Percentiles rank a stretch among this genome's conserved stretches.
Evolutionary conservation across 2,113 vertebrate genomes (phyloP).

Genomic region (Casuarius casuarius): DNA sequence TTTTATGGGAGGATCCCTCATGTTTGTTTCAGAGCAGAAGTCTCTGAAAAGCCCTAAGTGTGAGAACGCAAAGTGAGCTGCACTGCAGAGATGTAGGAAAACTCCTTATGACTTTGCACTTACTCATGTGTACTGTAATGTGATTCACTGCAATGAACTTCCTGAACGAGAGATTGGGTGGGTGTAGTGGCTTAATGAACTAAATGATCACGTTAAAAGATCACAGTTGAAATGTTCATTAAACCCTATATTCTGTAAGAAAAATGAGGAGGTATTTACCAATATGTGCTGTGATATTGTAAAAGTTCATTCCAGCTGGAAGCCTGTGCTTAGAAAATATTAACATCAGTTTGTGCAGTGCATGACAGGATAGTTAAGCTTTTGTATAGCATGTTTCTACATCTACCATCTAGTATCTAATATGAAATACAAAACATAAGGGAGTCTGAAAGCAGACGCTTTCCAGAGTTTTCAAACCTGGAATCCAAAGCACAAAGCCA

Average conservation of each 20-base stretch:
- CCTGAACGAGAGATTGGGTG: conserved; percentile 51
- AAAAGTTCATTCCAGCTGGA: neutral
- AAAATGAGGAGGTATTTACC: conserved; percentile 39
- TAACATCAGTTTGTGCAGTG: neutral
- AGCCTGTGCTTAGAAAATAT: neutral
- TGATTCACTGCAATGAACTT: conserved; percentile 52
- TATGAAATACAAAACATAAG: neutral
- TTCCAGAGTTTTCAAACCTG: neutral
- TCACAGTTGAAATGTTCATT: conserved; percentile 37
- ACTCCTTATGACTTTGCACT: conserved; percentile 2
- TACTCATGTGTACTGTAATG: conserved; percentile 44
- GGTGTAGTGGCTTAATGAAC: conserved; percentile 58
- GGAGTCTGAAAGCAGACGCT: neutral
- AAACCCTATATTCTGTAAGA: neutral
- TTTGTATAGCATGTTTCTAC: neutral
- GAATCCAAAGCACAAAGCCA: neutral
- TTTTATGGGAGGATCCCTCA: conserved; percentile 11
- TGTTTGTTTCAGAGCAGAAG: conserved; percentile 60
- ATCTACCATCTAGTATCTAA: neutral
- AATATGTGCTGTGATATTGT: neutral
- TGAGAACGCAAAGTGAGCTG: neutral
- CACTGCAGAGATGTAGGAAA: neutral
- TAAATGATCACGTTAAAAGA: conserved; percentile 59
- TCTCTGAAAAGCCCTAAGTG: neutral
- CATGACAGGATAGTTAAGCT: neutral